These are phyloP conservation scores for silkworm (Bombyx mori) DNA, from an alignment of 1,140 invertebrate genomes.

Conservation along the genomic window DNA sequence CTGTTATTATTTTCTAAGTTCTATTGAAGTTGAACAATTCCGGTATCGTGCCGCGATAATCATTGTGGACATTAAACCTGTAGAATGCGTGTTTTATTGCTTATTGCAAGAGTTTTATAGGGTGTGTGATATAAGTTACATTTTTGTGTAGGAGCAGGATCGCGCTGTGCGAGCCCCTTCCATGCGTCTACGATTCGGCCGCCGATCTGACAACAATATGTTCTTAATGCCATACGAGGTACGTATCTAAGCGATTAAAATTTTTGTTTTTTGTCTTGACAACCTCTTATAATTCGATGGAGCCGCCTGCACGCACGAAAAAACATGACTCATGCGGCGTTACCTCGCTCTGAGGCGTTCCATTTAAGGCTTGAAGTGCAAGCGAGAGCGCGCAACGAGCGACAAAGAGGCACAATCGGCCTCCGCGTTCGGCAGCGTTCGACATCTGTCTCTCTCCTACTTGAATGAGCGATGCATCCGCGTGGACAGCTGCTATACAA, in stretches of 20 bases:
- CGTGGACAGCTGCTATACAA: no score
- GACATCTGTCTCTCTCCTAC: no score
- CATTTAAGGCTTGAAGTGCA: no score
- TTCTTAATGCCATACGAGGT: slow-evolving; percentile 69
- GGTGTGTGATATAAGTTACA: slow-evolving; percentile 14
- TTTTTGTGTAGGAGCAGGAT: slow-evolving; percentile 44
- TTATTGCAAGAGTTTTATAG: slow-evolving; percentile 17
- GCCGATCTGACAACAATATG: slow-evolving; percentile 74
- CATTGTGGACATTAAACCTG: slow-evolving; percentile 1
- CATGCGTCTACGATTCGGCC: slow-evolving; percentile 75
- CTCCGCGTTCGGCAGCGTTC: no score
- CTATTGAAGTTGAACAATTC: slow-evolving; percentile 4
- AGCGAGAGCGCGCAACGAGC: no score
- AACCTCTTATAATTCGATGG: no score
- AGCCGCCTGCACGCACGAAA: no score
- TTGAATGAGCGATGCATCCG: no score
- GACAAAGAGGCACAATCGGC: no score
- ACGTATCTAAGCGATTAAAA: slow-evolving; percentile 5
- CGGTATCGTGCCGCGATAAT: slow-evolving; percentile 1
- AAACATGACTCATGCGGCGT: no score
- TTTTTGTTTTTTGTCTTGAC: not conserved
- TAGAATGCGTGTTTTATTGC: slow-evolving; percentile 10
- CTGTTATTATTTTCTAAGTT: not conserved
- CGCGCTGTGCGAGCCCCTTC: slow-evolving; percentile 72
- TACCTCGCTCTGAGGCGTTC: no score